phyloP scores from a whole-genome alignment of 64 coral and sea anemone species.

The Stichodactyla mertensii region DNA sequence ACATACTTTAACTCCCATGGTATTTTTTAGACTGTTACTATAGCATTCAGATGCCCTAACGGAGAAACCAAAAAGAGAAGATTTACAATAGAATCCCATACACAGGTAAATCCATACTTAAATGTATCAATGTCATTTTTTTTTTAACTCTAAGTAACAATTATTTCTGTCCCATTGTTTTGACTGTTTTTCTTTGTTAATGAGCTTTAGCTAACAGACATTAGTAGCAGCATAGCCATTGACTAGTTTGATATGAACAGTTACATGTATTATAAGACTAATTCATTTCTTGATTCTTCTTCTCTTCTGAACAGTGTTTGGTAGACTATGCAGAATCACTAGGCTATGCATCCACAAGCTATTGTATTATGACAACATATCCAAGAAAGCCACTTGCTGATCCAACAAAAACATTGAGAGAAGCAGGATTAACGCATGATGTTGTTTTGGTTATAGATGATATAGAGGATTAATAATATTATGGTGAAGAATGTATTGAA shows the following conservation, averaged over 20 bases:
- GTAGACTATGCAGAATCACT: conserved; percentile 47
- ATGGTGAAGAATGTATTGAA: conserved; percentile 2
- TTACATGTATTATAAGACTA: background rate
- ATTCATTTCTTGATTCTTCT: background rate
- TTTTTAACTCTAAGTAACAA: background rate
- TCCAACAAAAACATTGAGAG: conserved; percentile 37
- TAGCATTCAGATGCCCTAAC: conserved; percentile 47
- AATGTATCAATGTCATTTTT: background rate
- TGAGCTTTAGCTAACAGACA: no score
- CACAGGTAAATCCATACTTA: conserved; percentile 24
- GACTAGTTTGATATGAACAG: background rate
- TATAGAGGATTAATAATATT: conserved; percentile 36
- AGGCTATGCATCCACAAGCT: conserved; percentile 47
- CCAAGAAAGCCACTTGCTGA: conserved; percentile 54
- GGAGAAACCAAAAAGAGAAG: conserved; percentile 38
- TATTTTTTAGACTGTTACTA: conserved; percentile 33
- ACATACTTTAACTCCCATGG: no score
- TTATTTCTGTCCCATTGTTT: no score
- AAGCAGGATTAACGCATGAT: conserved; percentile 64
- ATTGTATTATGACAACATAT: conserved; percentile 60
- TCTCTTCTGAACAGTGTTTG: background rate
- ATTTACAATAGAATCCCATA: conserved; percentile 26
- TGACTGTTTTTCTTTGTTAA: no score
- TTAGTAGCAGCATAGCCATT: no score
- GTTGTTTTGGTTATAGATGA: conserved; percentile 70